Base-by-base conservation (phyloP, 2,888 invertebrate genomes). In the Elgonia sp. region DNA sequence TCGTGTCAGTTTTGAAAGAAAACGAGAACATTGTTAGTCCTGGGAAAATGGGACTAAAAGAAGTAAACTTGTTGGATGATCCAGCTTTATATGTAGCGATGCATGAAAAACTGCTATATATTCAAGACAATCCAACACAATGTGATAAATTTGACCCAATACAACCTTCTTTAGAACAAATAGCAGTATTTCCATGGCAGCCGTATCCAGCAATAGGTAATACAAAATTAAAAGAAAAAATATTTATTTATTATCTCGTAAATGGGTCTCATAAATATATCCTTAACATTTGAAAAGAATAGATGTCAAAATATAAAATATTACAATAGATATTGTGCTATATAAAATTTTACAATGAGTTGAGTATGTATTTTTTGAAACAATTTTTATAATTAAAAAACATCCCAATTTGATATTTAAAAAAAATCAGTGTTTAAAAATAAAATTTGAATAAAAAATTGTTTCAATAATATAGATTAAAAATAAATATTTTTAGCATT, bases 1-100 rank as follows among this genome's bases (percentile, higher is more conserved):
- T 99, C 89, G 98, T 98, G 0, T 97, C 97, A 91, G 97, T 98
- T 89, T 99, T 99, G 99, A 96, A 96, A n/a, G 96, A 97, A 86
- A 95, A 96, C 73, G 96, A 96, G 21, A 84, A 89, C 39, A 63
- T 87, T 42, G 88, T 77, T 70, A 67, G 21, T 29, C 42, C 70
- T 16, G 79, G 76, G 10, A 85, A 91, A 37, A 95, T 96, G 63
- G 79, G 40, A 55, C 93, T 99, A 62, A 95, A 96, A 90, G 95
- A 96, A 88, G 95, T 98, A 39, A 97, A 98, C 95, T 95, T 98
- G 84, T 97, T 98, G 90, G 96, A 96, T 93, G 96, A 96, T 79
- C 97, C 98, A 0, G 96, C 97, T 0, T 95, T 98, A n/a, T 98
- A 98, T 94, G 95, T 98, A 73, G 98, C 98, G 76, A 97, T 97